Evolutionary conservation across 2,113 vertebrate species (phyloP), one percentile per base, ranked within the genome.

Genomic region (Epinephelus fuscoguttatus): DNA sequence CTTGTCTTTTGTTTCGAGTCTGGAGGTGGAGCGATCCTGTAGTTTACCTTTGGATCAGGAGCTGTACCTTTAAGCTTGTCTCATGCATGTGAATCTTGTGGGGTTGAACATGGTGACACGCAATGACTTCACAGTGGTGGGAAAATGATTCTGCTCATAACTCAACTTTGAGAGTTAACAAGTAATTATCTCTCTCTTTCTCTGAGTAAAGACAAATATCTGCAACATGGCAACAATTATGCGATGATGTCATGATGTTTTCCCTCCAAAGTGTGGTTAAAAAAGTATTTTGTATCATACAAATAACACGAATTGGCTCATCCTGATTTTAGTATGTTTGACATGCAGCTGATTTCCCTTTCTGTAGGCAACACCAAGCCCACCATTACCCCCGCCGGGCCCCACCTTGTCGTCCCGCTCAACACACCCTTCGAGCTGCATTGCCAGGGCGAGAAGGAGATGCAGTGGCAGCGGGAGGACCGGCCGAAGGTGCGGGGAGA

Each of bases 401-500:
- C 89, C 33, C 78, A 89, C 79, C 61, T 95, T 4, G 91, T 94
- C 3, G 82, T 95, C 7, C 80, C 50, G 7, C 85, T 95, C 66
- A 87, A 92, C 73, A 12, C 67, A n/a, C 73, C 84, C 18, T 81
- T 96, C 15, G 56, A 49, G 19, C 93, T 96, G 89, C 76, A 1
- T 23, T 96, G 96, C 73, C 89, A 79, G 40, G 92, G 95, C 14
- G 84, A 93, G 33, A 84, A 72, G 67, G 81, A 64, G 57, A 92
- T 94, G 70, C 90, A 78, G 53, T 96, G 96, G 96, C 75, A 78
- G 60, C 87, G 92, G 45, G 94, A 94, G 62, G 92, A 90, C n/a
- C 80, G 92, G 25, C 83, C 57, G 1, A 90, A 30, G 63, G 21
- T 86, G 12, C 89, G 87, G 19, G 84, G 74, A 2, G 91, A 92